Percentiles rank a stretch among this genome's conserved stretches.
phyloP scores from a whole-genome alignment of 1,140 invertebrate species.

The Drosophila seguyi region DNA sequence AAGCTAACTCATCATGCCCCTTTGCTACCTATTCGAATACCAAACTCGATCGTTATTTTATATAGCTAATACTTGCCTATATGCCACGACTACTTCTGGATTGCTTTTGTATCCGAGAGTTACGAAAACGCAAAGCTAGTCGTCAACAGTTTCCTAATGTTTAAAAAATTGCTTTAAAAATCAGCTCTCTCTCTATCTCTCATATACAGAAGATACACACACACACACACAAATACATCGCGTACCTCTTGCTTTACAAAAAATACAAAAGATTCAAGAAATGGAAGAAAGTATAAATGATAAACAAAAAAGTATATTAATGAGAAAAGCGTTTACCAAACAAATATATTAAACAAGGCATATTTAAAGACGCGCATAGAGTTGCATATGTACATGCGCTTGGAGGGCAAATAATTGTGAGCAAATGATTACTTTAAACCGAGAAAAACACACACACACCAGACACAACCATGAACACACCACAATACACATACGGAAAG shows the following conservation, averaged over 20 bases:
- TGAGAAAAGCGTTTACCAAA: constrained; percentile 52
- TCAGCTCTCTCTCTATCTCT: constrained; percentile 26
- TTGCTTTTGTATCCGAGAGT: constrained; percentile 42
- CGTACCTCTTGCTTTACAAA: constrained; percentile 82
- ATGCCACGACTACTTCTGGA: constrained; percentile 23
- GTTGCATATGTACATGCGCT: constrained; percentile 61
- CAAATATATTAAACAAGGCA: constrained; percentile 60
- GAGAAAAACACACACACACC: constrained; percentile 4
- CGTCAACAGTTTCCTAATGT: constrained; percentile 63
- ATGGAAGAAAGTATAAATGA: constrained; percentile 47
- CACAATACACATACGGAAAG: too few relatives aligned
- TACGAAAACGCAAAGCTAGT: constrained; percentile 17
- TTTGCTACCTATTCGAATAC: constrained; percentile 9
- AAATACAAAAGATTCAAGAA: constrained; percentile 57
- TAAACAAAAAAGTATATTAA: constrained; percentile 61
- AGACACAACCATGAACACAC: constrained; percentile 14
- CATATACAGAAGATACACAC: constrained; percentile 24
- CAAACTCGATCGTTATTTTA: constrained; percentile 46
- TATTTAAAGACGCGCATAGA: constrained; percentile 64
- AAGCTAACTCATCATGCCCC: constrained; percentile 15
- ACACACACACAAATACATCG: constrained; percentile 67
- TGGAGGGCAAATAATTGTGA: constrained; percentile 63
- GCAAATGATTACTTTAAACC: constrained; percentile 74
- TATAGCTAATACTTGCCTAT: constrained; percentile 30
- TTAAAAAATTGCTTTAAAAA: constrained; percentile 70